Evolutionary conservation across 2,113 vertebrate genomes (phyloP).

Genomic region (Apeltes quadracus): DNA sequence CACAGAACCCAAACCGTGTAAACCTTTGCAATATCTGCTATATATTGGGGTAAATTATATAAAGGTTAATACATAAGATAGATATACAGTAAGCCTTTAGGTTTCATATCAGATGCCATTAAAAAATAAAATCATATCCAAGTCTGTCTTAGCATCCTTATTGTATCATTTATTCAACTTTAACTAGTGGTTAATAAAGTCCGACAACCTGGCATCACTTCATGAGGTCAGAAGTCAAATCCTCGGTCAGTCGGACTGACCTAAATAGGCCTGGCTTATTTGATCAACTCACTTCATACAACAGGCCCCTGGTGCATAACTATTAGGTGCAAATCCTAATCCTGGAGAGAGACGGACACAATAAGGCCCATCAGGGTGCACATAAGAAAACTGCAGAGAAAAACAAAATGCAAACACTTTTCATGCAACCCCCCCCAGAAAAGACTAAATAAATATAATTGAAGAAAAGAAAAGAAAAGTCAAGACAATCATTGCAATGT

Average conservation of each 20-base stretch:
- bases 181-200: neutral
- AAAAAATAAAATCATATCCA: neutral
- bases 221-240: neutral
- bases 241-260: neutral
- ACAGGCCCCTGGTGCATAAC: neutral
- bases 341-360: neutral
- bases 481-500: neutral
- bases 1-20: neutral
- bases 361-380: slow-evolving; percentile 11
- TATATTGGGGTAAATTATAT: neutral
- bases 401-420: neutral
- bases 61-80: too few species aligned
- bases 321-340: neutral
- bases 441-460: slow-evolving; percentile 13
- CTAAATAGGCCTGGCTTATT: neutral
- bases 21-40: neutral
- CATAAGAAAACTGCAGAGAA: slow-evolving; percentile 9
- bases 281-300: neutral
- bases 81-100: neutral
- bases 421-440: neutral
- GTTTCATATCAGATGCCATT: neutral
- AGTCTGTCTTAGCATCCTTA: neutral
- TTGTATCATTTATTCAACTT: neutral
- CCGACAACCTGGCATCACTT: neutral
- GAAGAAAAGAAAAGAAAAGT: slow-evolving; percentile 15